phyloP scores from a whole-genome alignment of 2,797 vertebrate genomes.

The Cichlasoma orientale region DNA sequence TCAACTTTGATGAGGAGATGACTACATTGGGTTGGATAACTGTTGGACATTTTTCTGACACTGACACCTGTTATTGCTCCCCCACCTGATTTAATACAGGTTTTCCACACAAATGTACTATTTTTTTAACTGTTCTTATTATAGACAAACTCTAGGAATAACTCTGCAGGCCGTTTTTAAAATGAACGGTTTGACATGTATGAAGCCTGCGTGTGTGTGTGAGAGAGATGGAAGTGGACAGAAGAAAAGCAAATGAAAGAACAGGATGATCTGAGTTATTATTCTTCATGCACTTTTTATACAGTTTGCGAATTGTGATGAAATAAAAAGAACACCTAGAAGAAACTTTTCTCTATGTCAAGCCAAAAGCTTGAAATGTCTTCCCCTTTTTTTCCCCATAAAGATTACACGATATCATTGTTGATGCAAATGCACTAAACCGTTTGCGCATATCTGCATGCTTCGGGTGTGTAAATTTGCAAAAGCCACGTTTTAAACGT shows the following conservation, averaged over 20 bases:
- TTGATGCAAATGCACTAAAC: neutral
- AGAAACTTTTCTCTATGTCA: neutral
- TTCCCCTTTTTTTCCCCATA: too few relatives aligned
- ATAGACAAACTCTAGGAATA: conserved; percentile 53
- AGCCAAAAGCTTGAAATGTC: neutral
- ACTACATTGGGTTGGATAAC: conserved; percentile 61
- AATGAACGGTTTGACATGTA: conserved; percentile 52
- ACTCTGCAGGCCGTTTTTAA: conserved; percentile 55
- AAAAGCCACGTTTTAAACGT: neutral
- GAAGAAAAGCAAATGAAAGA: conserved; percentile 13
- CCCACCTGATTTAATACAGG: conserved; percentile 48
- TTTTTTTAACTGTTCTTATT: conserved; percentile 45
- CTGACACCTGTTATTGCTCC: conserved; percentile 61
- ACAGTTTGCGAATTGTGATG: neutral
- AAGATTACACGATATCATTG: neutral
- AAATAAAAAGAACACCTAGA: neutral
- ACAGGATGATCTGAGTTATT: neutral
- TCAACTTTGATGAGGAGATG: conserved; percentile 72
- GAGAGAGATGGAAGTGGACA: neutral
- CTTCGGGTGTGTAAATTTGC: neutral
- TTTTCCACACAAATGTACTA: conserved; percentile 41
- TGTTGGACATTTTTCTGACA: conserved; percentile 65
- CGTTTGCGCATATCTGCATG: neutral
- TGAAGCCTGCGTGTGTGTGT: conserved; percentile 14
- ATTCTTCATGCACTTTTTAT: neutral